Evolutionary conservation across 2,888 invertebrate genomes (phyloP), one percentile per base, ranked within the genome.

Genomic region (Machimus rusticus): DNA sequence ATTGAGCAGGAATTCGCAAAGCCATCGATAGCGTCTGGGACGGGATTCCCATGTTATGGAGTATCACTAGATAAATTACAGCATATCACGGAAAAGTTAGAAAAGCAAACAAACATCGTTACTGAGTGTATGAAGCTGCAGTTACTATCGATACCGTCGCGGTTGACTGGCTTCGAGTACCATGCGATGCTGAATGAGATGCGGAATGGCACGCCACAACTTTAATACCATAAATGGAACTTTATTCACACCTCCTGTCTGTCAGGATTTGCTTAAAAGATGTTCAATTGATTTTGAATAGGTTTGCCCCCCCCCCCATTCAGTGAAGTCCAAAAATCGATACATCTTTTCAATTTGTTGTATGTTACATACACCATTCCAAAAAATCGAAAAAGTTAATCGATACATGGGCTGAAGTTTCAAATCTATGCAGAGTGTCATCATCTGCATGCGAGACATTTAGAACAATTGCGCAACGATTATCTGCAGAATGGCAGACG

Each of bases 61-160:
- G 43, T 78, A 78, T 78, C 78, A 66, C 43, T 23, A 78, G 43
- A 78, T 78, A 78, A 78, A 78, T 78, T 78, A 78, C 78, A 78
- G 78, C 37, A 43, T 78, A 78, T 39, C 78, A 43, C 46, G 78
- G 78, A 78, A 78, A 78, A 43, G 23, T 3, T 78, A 43, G 78
- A 14, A 43, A 78, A 78, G 39, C 78, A 78, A 46, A 46, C 43
- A 46, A 39, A n/a, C 23, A 39, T 37, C 12, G 43, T 12, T 78
- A 43, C 19, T 5, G n/a, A 28, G 12, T 78, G 43, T 46, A 43
- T 78, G 39, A 78, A 23, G 46, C 43, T 43, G 39, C 37, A 78
- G 78, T 78, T 39, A 78, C 46, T 34, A 37, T 77, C n/a, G 16
- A 19, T 37, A 78, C 46, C 78, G 43, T 78, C 46, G 23, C 23